Percentiles rank a stretch among this genome's conserved stretches.
phyloP scores from a whole-genome alignment of 2,113 vertebrate species.

The Calyptommatus sinebrachiatus region DNA sequence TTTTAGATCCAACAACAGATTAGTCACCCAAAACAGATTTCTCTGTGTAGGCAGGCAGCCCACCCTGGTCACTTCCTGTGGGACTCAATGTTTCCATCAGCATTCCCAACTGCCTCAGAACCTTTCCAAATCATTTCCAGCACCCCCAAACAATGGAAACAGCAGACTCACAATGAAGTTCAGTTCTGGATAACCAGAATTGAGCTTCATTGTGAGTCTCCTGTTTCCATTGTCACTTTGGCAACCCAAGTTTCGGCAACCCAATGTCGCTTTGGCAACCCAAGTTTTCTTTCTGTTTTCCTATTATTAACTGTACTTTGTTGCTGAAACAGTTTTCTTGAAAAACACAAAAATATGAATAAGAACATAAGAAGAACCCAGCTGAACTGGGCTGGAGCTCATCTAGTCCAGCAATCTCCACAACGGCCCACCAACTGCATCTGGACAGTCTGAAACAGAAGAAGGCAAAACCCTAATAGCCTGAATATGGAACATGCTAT shows the following conservation, averaged over 20 bases:
- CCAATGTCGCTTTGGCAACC: not conserved
- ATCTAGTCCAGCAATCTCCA: too few relatives aligned
- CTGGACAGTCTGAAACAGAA: too few relatives aligned
- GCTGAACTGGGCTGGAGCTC: too few relatives aligned
- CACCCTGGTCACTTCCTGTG: too few relatives aligned
- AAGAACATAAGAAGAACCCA: too few relatives aligned
- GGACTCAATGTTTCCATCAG: not conserved
- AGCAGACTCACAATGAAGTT: not conserved
- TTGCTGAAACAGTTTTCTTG: not conserved
- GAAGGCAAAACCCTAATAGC: too few relatives aligned
- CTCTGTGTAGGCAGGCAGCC: not conserved
- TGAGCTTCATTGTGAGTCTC: not conserved
- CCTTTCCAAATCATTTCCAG: not conserved
- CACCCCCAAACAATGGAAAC: not conserved
- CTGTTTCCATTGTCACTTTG: not conserved
- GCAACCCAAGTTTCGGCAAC: too few relatives aligned
- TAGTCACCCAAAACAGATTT: not conserved
- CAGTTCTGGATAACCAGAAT: not conserved
- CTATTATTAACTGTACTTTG: too few relatives aligned
- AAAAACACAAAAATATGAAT: too few relatives aligned
- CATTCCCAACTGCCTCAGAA: not conserved
- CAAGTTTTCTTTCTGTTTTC: not conserved
- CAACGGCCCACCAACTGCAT: too few relatives aligned
- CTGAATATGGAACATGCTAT: too few relatives aligned
- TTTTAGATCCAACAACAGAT: too few relatives aligned